Base-by-base conservation (phyloP, 2,113 vertebrate genomes). In the Eptesicus fuscus region DNA sequence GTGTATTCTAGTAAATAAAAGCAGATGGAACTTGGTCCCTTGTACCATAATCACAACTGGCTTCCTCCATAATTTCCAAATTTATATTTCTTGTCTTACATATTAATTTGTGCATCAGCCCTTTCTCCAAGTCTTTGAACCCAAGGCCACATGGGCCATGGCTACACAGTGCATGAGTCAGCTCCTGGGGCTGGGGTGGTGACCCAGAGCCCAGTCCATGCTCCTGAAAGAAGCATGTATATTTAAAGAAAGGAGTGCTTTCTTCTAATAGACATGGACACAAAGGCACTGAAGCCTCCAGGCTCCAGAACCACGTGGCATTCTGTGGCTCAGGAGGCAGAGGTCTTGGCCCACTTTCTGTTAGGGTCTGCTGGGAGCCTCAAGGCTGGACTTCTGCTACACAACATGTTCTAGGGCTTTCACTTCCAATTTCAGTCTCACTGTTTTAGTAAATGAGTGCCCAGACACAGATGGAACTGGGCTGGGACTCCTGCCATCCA, bases 271-370 rank as follows among this genome's bases (percentile, higher is more conserved):
- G 35, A 5, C 49, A 32, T 7, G 0, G 49, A 22, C 9, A 20
- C 25, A 69, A 9, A 37, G 11, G 14, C 6, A 3, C 25, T 47
- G 67, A 37, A 28, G 11, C 9, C 11, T 23, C 1, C 9, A 5
- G 8, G 51, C 12, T 40, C 35, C 18, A 5, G 73, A 53, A 14
- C 12, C 2, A 5, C 0, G 13, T 2, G 5, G 11, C 25, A 23
- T 25, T 37, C 37, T 63, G 59, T 17, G 9, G 5, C n/a, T 4
- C 0, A 18, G 22, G 28, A 18, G 7, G 8, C 44, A 61, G 40
- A 9, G 2, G 49, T 42, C 82, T 61, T 42, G 40, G 25, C 22
- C 40, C 4, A 25, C 11, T 22, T 78, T 63, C 22, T 13, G 47
- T 47, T 37, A 30, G 1, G 5, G 9, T 49, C 59, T 40, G 1